phyloP scores from a whole-genome alignment of 2,797 vertebrate genomes.

The Scolopax rusticola region DNA sequence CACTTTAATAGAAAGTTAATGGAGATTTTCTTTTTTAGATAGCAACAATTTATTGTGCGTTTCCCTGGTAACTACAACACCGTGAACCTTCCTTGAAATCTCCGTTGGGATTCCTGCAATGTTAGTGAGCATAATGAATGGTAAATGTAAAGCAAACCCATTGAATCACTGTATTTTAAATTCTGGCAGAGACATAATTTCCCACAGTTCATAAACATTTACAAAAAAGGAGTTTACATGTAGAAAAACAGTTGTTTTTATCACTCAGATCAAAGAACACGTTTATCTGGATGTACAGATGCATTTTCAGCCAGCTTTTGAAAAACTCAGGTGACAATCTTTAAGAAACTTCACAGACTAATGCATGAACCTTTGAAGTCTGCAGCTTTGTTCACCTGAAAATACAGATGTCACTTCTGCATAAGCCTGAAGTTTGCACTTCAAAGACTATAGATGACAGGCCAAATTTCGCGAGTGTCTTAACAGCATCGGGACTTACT shows the following conservation, averaged over 20 bases:
- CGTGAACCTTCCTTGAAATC: slow-evolving; percentile 33
- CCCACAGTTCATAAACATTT: slow-evolving; percentile 71
- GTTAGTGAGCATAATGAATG: slow-evolving; percentile 49
- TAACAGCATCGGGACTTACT: background rate
- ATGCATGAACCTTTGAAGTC: slow-evolving; percentile 38
- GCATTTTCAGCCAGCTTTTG: slow-evolving; percentile 8
- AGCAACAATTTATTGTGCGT: slow-evolving; percentile 54
- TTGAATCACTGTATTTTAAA: slow-evolving; percentile 59
- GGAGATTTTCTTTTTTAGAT: slow-evolving; percentile 60
- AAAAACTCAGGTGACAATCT: slow-evolving; percentile 56
- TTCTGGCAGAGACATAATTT: slow-evolving; percentile 67
- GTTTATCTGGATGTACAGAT: slow-evolving; percentile 39
- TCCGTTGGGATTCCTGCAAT: slow-evolving; percentile 35
- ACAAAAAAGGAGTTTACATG: slow-evolving; percentile 56
- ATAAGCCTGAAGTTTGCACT: slow-evolving; percentile 4
- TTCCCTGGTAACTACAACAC: slow-evolving; percentile 61
- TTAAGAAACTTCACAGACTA: slow-evolving; percentile 41
- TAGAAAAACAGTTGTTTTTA: slow-evolving; percentile 62
- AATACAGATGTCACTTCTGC: slow-evolving; percentile 23
- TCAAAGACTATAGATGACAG: slow-evolving; percentile 32
- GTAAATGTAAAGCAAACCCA: slow-evolving; percentile 55
- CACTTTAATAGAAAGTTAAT: slow-evolving; percentile 61
- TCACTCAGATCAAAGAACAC: slow-evolving; percentile 54
- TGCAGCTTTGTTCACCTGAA: slow-evolving; percentile 27
- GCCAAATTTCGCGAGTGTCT: background rate